These are phyloP conservation scores for Platypus cylindrus DNA, from an alignment of 2,888 invertebrate genomes.

Conservation along the genomic window DNA sequence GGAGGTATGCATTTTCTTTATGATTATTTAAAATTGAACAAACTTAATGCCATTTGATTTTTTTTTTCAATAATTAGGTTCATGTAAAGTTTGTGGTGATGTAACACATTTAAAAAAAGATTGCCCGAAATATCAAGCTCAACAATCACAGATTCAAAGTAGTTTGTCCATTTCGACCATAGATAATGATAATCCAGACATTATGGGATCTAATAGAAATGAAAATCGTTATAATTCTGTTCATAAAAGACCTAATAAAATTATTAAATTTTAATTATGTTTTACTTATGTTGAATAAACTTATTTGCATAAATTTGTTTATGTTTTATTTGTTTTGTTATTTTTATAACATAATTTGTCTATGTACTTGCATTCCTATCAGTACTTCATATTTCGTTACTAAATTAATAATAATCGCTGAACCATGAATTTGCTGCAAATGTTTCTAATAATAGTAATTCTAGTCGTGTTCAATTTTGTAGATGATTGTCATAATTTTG, in stretches of 20 bases:
- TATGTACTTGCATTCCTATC: too few species aligned
- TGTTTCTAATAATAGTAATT: too few species aligned
- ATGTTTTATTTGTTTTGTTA: too few species aligned
- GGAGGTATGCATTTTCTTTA: constrained; percentile 37
- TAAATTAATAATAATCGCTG: too few species aligned
- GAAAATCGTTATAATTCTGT: constrained; percentile 4
- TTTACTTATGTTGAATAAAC: not conserved
- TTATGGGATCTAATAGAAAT: constrained; percentile 17
- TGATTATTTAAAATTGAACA: not conserved
- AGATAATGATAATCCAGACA: constrained; percentile 26
- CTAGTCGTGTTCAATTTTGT: too few species aligned
- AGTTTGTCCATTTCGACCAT: constrained; percentile 24
- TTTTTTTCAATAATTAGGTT: too few species aligned
- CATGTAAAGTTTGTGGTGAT: constrained; percentile 73
- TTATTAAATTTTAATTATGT: constrained; percentile 24
- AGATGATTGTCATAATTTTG: constrained; percentile 1
- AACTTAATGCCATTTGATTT: not conserved
- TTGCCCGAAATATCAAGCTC: constrained; percentile 46
- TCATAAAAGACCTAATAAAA: constrained; percentile 21
- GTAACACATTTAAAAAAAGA: constrained; percentile 75
- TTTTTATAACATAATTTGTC: too few species aligned
- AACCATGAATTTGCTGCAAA: too few species aligned
- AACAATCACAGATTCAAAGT: constrained; percentile 23
- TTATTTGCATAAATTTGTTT: not conserved
- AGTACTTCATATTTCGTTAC: too few species aligned